Evolutionary conservation across 2,888 invertebrate genomes (phyloP), one percentile per base, ranked within the genome.

Genomic region (Eupithecia tripunctaria): DNA sequence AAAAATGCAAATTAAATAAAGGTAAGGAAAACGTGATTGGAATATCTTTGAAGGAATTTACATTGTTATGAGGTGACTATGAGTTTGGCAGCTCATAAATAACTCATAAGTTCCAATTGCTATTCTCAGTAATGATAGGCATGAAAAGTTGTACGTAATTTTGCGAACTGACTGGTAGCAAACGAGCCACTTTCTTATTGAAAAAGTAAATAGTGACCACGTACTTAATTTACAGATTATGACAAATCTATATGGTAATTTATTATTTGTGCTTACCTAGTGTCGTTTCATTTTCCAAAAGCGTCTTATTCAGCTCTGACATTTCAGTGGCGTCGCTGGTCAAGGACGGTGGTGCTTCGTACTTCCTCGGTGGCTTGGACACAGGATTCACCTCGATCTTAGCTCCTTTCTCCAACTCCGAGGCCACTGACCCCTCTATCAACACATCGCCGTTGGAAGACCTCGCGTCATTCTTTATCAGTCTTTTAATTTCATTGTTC

Each of bases 361-460:
- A 96, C 75, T 92, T 96, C 67, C 97, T 94, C 2, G 97, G 97
- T 0, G 97, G 97, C 85, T 98, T 98, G 75, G 96, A 96, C 27
- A 97, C 96, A 0, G 97, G 97, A 91, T 98, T 97, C 66, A 97
- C 97, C 76, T 97, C 97, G 12, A 96, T 96, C 80, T 98, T 96
- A 63, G 97, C 93, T 29, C 96, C 96, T 86, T 98, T 98, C 85
- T 97, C 97, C 87, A 97, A 96, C 86, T 98, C 97, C 76, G 96
- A 96, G 2, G 96, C 95, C 4, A 96, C 96, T 0, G 97, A 96
- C 15, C 96, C 96, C 81, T 97, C 97, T 75, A 97, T 95, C 82
- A 96, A 95, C 18, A 96, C 96, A 68, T 97, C 95, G 0, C 96
- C 96, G 76, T 96, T 96, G 36, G 96, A 95, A 27, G 96, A 95